These are phyloP conservation scores for Drosophila hawaiiensis DNA, from an alignment of 2,888 invertebrate genomes.

Conservation along the genomic window DNA sequence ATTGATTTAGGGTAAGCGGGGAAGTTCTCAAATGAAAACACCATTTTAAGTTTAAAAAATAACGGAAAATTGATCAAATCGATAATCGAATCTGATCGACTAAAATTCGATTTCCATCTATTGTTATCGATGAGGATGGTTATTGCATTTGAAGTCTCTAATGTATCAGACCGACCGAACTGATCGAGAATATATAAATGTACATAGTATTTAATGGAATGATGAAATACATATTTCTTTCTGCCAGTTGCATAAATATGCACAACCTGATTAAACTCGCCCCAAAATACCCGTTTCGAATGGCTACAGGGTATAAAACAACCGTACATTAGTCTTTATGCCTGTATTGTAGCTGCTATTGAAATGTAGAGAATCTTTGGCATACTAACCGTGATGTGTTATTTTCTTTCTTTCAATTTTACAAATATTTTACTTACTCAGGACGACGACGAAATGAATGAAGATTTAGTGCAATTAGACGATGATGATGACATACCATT, in stretches of 20 bases:
- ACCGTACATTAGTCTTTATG: not conserved
- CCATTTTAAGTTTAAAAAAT: not conserved
- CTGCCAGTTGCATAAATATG: not conserved
- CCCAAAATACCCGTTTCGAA: not conserved
- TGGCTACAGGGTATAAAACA: conserved; percentile 7
- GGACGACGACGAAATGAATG: conserved; percentile 86
- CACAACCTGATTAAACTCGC: not conserved
- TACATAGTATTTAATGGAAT: not conserved
- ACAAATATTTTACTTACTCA: conserved; percentile 81
- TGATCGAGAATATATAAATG: not conserved
- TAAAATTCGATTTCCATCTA: not conserved
- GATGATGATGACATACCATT: conserved; percentile 84
- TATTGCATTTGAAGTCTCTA: no score
- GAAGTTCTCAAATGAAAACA: not conserved
- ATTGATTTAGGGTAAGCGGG: not conserved
- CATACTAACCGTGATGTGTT: conserved; percentile 86
- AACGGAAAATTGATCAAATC: not conserved
- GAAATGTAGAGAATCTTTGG: conserved; percentile 59
- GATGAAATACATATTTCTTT: not conserved
- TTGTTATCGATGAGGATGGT: no score
- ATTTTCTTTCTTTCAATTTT: conserved; percentile 85
- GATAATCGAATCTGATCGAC: not conserved
- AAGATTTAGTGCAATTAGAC: conserved; percentile 85
- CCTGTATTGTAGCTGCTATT: conserved; percentile 20
- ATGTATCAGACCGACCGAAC: not conserved